Evolutionary conservation across 2,888 invertebrate species (phyloP), one percentile per base, ranked within the genome.

Genomic region (Sthenelais limicola): DNA sequence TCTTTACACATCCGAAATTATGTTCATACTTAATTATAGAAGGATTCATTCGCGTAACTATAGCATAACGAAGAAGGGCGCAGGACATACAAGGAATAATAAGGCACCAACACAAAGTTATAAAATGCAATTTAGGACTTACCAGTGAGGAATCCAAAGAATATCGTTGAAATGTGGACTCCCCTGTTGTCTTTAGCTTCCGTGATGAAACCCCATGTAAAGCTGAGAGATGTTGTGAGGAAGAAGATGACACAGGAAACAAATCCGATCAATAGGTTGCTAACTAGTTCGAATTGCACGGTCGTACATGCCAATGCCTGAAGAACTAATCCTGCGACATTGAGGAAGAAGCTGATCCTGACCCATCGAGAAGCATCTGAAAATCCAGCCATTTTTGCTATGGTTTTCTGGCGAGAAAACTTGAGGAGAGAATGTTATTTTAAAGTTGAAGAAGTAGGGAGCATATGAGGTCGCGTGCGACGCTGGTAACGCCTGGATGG

Each of bases 281-380:
- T 3, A 12, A 7, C 12, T 1, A 9, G 5, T 1, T 5, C 3
- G 12, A 4, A 3, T 52, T 52, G 5, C 12, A 4, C 32, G 9
- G 43, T 12, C 18, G 43, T 43, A 21, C 33, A 32, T 33, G 33
- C 32, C 4, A 32, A 3, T 1, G 18, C 15, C 30, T 33, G 30
- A 12, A 56, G 30, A n/a, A 1, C 2, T 32, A 56, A 56, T 15
- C 56, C 56, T 4, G 33, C 32, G 15, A 24, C 3, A 18, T 32
- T 12, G 32, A 56, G 18, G 32, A 56, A 56, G 56, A 56, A 56
- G 32, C 33, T 32, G 2, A 56, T 33, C 2, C 56, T 32, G 32
- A 56, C 56, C 26, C 26, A 56, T n/a, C 56, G 56, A 15, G 56
- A 56, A 1, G 56, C 56, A 56, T 56, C 56, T 21, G 30, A 32